Percentiles rank a stretch among this genome's conserved stretches.
Conservation (phyloP, 2,888 invertebrate species). For the Esperia sulphurella region DNA sequence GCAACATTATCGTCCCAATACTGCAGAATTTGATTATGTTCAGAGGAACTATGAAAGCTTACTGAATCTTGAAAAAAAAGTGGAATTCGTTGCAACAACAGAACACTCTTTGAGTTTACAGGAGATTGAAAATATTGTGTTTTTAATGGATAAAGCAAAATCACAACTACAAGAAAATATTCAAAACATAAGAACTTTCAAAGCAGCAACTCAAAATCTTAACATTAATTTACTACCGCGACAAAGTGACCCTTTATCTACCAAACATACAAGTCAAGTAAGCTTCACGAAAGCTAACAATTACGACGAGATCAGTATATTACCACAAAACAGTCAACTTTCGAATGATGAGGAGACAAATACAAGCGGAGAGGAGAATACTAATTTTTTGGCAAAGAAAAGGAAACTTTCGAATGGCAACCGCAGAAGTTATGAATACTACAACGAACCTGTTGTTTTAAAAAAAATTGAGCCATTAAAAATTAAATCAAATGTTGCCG, state of each 20-base stretch:
- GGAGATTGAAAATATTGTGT: constrained; percentile 61
- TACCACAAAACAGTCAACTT: no score
- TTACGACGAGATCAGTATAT: no score
- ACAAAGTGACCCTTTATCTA: not conserved
- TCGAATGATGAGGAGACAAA: not conserved
- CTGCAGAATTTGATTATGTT: constrained; percentile 28
- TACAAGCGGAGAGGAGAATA: not conserved
- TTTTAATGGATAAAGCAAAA: constrained; percentile 32
- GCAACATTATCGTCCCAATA: constrained; percentile 21
- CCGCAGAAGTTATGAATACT: not conserved
- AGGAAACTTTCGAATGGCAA: not conserved
- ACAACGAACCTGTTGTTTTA: not conserved
- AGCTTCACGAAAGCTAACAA: no score
- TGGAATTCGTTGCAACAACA: constrained; percentile 44
- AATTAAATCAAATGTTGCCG: not conserved
- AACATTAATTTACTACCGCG: constrained; percentile 47
- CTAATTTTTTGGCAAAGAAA: not conserved
- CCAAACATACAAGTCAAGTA: no score
- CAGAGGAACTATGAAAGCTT: constrained; percentile 50
- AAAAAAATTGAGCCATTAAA: not conserved
- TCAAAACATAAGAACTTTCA: constrained; percentile 3
- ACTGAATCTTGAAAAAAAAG: constrained; percentile 56
- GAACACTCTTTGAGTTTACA: constrained; percentile 38
- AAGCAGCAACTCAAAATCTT: constrained; percentile 11
- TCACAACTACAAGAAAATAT: constrained; percentile 16